These are phyloP conservation scores for Nannospalax galili DNA, from an alignment of 2,113 vertebrate species.

Conservation along the genomic window DNA sequence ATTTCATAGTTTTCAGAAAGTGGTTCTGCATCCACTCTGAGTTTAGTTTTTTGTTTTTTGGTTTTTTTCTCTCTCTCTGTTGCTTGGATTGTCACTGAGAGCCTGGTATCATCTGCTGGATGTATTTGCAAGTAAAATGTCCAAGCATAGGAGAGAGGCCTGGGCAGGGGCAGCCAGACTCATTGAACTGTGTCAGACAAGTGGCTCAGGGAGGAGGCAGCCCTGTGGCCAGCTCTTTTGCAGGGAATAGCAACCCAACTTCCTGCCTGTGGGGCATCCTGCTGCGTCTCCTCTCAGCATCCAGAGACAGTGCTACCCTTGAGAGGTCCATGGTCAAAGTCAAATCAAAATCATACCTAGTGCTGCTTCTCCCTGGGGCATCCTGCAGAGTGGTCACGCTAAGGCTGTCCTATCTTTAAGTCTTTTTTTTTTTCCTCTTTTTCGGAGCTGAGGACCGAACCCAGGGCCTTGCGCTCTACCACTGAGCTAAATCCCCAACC, in stretches of 20 bases:
- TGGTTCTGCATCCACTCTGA: not conserved
- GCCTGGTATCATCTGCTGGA: conserved; percentile 24
- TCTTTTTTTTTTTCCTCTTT: no score
- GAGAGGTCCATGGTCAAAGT: not conserved
- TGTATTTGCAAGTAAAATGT: conserved; percentile 76
- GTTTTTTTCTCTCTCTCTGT: not conserved
- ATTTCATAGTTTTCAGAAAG: not conserved
- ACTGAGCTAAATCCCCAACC: no score
- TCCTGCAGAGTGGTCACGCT: not conserved
- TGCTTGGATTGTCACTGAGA: conserved; percentile 54
- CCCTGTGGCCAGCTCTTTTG: not conserved
- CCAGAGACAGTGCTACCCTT: not conserved
- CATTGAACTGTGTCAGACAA: conserved; percentile 37
- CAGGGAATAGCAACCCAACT: not conserved
- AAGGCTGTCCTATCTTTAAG: not conserved
- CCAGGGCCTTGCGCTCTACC: no score
- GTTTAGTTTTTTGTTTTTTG: not conserved
- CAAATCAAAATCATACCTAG: not conserved
- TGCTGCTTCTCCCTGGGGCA: not conserved
- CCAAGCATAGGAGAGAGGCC: not conserved
- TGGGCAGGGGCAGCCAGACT: not conserved
- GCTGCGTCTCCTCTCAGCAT: not conserved
- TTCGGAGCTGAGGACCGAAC: no score
- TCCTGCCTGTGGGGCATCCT: not conserved
- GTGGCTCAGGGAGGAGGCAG: not conserved